A percentile compares a stretch with the other conserved stretches of the same genome.
phyloP scores from a whole-genome alignment of 2,797 vertebrate genomes.

The Echiichthys vipera region DNA sequence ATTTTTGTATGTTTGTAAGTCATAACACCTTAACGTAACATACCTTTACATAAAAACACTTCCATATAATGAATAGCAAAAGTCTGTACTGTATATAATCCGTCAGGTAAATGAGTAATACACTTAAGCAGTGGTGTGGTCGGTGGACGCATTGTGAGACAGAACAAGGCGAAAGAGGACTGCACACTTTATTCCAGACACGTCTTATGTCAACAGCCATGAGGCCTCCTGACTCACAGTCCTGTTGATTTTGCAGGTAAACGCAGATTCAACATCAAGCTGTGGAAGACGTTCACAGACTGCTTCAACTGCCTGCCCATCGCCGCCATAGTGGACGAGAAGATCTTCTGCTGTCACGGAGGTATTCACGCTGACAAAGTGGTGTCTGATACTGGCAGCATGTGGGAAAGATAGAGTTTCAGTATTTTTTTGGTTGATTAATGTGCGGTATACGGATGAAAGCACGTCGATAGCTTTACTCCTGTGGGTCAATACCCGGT shows the following conservation, averaged over 20 bases:
- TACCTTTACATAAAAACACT: too few species aligned
- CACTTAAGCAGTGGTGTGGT: too few species aligned
- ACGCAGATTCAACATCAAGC: slow-evolving; percentile 96
- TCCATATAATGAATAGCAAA: too few species aligned
- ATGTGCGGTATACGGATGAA: slow-evolving; percentile 24
- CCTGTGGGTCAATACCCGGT: slow-evolving; percentile 12
- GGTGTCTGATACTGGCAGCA: too few species aligned
- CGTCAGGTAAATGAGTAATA: too few species aligned
- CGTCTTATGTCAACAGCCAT: not conserved
- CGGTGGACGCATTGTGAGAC: too few species aligned
- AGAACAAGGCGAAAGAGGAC: not conserved
- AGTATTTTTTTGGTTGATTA: not conserved
- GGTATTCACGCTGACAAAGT: slow-evolving; percentile 75
- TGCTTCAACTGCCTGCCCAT: slow-evolving; percentile 98
- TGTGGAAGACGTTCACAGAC: slow-evolving; percentile 98
- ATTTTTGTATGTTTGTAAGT: too few species aligned
- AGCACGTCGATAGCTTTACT: not conserved
- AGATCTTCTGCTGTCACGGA: slow-evolving; percentile 98
- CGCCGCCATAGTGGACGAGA: slow-evolving; percentile 96
- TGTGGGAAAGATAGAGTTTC: not conserved
- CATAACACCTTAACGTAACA: too few species aligned
- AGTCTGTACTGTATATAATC: too few species aligned
- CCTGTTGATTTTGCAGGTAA: slow-evolving; percentile 84
- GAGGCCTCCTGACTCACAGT: not conserved
- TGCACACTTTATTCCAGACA: not conserved